phyloP scores from a whole-genome alignment of 2,888 invertebrate species.

The Pseudococcus viburni region DNA sequence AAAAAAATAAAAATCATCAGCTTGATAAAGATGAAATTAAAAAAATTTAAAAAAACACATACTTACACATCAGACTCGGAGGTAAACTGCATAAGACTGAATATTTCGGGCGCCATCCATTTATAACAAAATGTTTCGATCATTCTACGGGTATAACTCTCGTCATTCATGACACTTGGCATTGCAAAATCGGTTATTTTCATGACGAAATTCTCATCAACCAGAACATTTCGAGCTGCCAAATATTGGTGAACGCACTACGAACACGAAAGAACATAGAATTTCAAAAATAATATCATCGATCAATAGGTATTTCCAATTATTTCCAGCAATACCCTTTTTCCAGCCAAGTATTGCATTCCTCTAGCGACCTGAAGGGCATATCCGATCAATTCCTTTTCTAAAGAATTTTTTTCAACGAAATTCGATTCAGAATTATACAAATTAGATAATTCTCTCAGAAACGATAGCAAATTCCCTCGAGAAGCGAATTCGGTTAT shows the following conservation, averaged over 20 bases:
- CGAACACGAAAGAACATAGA: neutral
- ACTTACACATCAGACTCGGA: neutral
- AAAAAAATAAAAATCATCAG: too few relatives aligned
- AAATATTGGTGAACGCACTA: neutral
- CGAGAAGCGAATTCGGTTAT: conserved; percentile 91
- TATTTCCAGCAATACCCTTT: conserved; percentile 73
- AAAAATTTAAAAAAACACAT: too few relatives aligned
- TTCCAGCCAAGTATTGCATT: conserved; percentile 81
- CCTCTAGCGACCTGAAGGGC: conserved; percentile 86
- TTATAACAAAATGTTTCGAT: neutral
- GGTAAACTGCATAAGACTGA: neutral
- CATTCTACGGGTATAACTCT: neutral
- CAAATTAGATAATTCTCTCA: conserved; percentile 87
- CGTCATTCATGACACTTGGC: neutral
- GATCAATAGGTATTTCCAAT: neutral
- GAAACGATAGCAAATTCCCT: conserved; percentile 95
- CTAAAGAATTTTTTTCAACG: conserved; percentile 70
- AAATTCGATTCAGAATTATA: conserved; percentile 76
- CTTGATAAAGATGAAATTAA: too few relatives aligned
- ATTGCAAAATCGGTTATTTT: neutral
- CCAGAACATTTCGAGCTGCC: neutral
- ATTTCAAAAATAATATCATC: neutral
- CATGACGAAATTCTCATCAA: neutral
- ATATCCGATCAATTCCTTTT: conserved; percentile 90
- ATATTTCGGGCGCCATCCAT: neutral